phyloP scores from a whole-genome alignment of 2,888 invertebrate species.

The Drosophila antonietae region DNA sequence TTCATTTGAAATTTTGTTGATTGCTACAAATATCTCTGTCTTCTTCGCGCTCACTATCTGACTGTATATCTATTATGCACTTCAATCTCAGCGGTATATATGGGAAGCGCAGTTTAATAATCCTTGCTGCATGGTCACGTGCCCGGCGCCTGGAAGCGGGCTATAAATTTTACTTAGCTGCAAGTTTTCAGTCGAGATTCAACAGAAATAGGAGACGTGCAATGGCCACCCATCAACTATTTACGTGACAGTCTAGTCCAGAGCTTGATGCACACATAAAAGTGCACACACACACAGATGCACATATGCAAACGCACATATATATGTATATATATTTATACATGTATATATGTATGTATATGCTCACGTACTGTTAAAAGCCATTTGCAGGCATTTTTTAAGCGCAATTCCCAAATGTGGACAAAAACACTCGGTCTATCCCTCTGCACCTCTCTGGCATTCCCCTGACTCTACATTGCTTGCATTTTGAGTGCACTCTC shows the following conservation, averaged over 20 bases:
- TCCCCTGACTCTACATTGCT: conserved; percentile 5
- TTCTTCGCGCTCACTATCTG: background rate
- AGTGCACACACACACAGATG: background rate
- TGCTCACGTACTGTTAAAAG: conserved; percentile 47
- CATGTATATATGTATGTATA: background rate
- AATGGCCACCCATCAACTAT: conserved; percentile 66
- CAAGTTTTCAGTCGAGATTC: conserved; percentile 76
- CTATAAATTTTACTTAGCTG: conserved; percentile 74
- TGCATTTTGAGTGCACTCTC: conserved; percentile 62
- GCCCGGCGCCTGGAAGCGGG: conserved; percentile 39
- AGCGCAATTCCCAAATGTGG: conserved; percentile 57
- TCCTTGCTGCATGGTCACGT: conserved; percentile 73
- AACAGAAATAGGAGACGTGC: conserved; percentile 60
- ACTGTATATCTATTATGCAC: conserved; percentile 2
- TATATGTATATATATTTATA: background rate
- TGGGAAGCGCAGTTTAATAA: conserved; percentile 18
- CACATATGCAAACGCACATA: background rate
- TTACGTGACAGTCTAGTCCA: conserved; percentile 52
- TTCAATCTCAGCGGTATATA: conserved; percentile 39
- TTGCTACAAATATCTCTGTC: background rate
- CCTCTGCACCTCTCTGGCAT: background rate
- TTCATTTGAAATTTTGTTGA: background rate
- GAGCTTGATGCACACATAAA: conserved; percentile 27
- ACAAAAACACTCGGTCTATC: conserved; percentile 15
- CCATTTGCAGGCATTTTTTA: conserved; percentile 54